Conservation (phyloP, 2,113 vertebrate genomes). For the Orycteropus afer region DNA sequence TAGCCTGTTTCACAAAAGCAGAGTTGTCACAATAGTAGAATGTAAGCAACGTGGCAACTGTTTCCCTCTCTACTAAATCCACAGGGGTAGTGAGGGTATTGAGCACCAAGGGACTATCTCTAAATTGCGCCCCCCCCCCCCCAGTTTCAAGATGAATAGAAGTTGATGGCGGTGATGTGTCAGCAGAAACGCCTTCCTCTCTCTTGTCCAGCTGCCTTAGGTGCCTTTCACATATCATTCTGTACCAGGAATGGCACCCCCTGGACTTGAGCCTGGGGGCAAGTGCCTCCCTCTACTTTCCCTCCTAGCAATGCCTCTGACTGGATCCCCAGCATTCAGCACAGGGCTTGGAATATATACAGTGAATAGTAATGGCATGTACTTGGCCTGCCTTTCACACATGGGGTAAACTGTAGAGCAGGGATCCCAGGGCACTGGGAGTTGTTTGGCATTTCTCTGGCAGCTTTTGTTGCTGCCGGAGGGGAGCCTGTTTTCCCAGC, state of each 20-base stretch:
- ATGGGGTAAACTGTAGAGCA: background rate
- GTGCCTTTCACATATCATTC: no score
- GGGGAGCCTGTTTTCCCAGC: accelerated
- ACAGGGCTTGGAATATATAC: background rate
- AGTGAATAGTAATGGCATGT: background rate
- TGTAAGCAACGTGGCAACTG: background rate
- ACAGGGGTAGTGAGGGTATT: no score
- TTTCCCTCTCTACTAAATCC: background rate
- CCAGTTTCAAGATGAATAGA: no score
- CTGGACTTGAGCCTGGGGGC: no score
- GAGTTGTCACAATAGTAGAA: background rate
- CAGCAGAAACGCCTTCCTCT: no score
- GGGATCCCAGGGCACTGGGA: background rate
- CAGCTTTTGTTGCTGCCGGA: background rate
- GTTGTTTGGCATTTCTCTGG: background rate
- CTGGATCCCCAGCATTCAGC: background rate
- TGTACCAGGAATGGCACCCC: no score
- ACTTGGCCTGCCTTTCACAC: background rate
- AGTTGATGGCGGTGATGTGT: no score
- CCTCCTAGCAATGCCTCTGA: no score
- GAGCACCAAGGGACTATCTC: no score
- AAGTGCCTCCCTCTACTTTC: no score
- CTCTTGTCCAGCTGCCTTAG: no score
- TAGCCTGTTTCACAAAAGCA: background rate
- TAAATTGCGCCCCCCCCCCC: no score